Base-by-base conservation (phyloP, 2,888 invertebrate genomes). In the Sarcophaga caerulescens region DNA sequence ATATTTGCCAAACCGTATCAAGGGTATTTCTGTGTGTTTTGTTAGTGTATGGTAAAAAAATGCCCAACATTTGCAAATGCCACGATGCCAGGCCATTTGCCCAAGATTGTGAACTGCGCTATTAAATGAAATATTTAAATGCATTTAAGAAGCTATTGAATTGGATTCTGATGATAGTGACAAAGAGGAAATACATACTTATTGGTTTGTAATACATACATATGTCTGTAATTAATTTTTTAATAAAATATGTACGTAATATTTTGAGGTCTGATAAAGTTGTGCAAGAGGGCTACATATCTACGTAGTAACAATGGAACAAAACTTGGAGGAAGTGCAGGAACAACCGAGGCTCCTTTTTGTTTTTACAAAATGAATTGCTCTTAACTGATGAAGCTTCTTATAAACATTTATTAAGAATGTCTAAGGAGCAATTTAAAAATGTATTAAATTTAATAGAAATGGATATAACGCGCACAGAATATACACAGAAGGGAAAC, bases 381-480 rank as follows among this genome's bases (percentile, higher is more conserved):
- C 44, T 25, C 11, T 21, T 59, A 19, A 74, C n/a, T 17, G 19
- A 60, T 8, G 60, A 19, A 8, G 19, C 65, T 12, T 66, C 17
- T 3, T 44, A 66, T 44, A 66, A 25, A 14, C 44, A 44, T n/a
- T 66, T 44, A n/a, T 35, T 35, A 25, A 35, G 65, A 25, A 66
- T n/a, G 47, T 14, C 52, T 12, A 69, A 79, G 47, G 1, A 3
- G 4, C 70, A 79, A 65, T 79, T 79, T 35, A 4, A 76, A n/a
- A 3, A 17, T n/a, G 8, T 83, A 71, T 21, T 83, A n/a, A 57
- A 70, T 35, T 71, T 65, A 57, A 59, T 77, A 19, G 25, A 82
- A 35, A 8, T 11, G 44, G 71, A 71, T 73, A 65, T 82, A 23
- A 47, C 4, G 45, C 45, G 45, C 10, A 45, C 45, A 4, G 10